Conservation (phyloP, 2,888 invertebrate genomes). For the Zelleria hepariella region DNA sequence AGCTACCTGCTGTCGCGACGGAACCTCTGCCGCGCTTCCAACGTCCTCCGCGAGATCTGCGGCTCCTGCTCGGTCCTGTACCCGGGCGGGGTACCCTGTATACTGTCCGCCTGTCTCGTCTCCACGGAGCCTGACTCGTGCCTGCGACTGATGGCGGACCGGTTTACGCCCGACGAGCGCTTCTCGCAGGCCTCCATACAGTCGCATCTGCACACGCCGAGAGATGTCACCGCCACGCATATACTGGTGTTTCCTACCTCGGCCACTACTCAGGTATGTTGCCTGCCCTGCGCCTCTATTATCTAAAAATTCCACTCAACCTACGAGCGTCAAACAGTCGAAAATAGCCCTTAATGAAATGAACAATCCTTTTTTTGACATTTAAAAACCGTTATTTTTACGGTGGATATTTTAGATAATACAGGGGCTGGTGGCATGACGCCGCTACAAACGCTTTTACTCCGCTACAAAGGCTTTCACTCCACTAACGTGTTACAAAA, state of each 20-base stretch:
- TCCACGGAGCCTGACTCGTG: slow-evolving; percentile 93
- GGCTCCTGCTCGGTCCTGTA: slow-evolving; percentile 88
- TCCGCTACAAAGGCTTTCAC: too few relatives aligned
- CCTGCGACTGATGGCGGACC: slow-evolving; percentile 93
- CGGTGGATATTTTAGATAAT: too few relatives aligned
- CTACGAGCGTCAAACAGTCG: too few relatives aligned
- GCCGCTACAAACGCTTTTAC: too few relatives aligned
- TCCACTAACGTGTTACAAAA: too few relatives aligned
- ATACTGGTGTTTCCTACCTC: slow-evolving; percentile 99
- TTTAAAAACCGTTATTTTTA: too few relatives aligned
- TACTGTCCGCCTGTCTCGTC: slow-evolving; percentile 97
- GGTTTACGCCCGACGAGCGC: slow-evolving; percentile 95
- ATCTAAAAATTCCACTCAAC: too few relatives aligned
- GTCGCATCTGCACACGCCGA: slow-evolving; percentile 93
- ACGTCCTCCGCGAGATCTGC: slow-evolving; percentile 91
- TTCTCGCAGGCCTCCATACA: slow-evolving; percentile 90
- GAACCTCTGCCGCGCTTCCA: slow-evolving; percentile 88
- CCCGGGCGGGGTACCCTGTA: slow-evolving; percentile 87
- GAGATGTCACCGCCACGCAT: slow-evolving; percentile 97
- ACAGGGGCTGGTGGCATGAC: too few relatives aligned
- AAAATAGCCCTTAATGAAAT: too few relatives aligned
- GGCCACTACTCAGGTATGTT: slow-evolving; percentile 87
- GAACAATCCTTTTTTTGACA: too few relatives aligned
- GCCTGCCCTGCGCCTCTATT: background rate
- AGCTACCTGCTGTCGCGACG: slow-evolving; percentile 93